Evolutionary conservation across 2,888 invertebrate species (phyloP).

Genomic region (Periphyllus acericola): DNA sequence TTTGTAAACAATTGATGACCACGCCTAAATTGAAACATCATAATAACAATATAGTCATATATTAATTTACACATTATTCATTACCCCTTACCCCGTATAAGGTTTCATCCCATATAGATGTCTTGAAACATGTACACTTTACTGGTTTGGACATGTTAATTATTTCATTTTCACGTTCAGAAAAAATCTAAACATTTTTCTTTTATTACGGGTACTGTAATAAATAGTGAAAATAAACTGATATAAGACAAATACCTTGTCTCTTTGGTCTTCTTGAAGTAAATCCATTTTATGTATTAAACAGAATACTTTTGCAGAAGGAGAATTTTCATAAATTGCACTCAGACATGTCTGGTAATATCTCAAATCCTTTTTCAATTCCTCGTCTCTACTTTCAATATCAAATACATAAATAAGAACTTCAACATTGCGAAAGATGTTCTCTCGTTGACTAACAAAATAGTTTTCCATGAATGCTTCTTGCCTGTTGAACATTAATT

Average conservation of each 20-base stretch:
- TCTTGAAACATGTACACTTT: constrained; percentile 95
- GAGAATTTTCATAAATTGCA: constrained; percentile 94
- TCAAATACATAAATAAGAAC: constrained; percentile 99
- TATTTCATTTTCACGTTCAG: constrained; percentile 89
- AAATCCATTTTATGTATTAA: constrained; percentile 99
- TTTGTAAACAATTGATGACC: constrained; percentile 99
- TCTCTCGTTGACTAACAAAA: constrained; percentile 96
- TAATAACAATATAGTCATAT: neutral
- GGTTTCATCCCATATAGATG: constrained; percentile 99
- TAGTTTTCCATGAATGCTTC: constrained; percentile 99
- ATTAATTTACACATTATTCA: neutral
- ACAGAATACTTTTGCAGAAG: constrained; percentile 97
- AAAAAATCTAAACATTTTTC: constrained; percentile 78
- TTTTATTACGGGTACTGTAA: neutral
- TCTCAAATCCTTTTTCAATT: constrained; percentile 96
- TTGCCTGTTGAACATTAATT: constrained; percentile 70
- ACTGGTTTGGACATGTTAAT: constrained; percentile 88
- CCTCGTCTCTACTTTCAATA: constrained; percentile 86
- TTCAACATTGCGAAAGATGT: constrained; percentile 98
- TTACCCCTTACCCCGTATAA: constrained; percentile 81
- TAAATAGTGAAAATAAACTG: neutral
- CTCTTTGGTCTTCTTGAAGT: constrained; percentile 93
- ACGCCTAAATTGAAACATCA: constrained; percentile 72
- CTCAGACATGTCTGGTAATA: constrained; percentile 98
- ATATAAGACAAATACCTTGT: constrained; percentile 71